Evolutionary conservation across 2,888 invertebrate genomes (phyloP).

Genomic region (Drosophila kanekoi): DNA sequence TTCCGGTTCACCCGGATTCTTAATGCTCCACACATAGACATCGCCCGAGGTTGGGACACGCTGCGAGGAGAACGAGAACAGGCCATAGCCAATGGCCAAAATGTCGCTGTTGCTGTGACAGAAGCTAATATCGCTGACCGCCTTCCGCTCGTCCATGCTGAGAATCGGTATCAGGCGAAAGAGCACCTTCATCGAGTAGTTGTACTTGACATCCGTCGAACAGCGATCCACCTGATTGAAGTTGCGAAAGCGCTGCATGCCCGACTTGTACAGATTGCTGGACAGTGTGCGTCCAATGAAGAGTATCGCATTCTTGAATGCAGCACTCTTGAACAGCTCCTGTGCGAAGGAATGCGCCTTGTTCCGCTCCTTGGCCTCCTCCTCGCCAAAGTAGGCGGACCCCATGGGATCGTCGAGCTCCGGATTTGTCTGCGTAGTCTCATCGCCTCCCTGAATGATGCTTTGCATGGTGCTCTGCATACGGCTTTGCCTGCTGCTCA

Average conservation of each 20-base stretch:
- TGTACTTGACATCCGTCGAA: slow-evolving; percentile 87
- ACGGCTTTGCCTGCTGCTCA: neutral
- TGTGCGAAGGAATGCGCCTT: slow-evolving; percentile 25
- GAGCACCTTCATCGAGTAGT: slow-evolving; percentile 88
- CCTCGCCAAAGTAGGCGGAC: slow-evolving; percentile 21
- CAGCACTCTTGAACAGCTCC: slow-evolving; percentile 23
- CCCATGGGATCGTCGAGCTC: slow-evolving; percentile 5
- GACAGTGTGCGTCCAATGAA: slow-evolving; percentile 90
- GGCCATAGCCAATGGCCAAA: slow-evolving; percentile 91
- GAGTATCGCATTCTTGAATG: slow-evolving; percentile 88
- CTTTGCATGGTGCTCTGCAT: neutral
- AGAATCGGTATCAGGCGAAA: slow-evolving; percentile 88
- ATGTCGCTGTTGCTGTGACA: slow-evolving; percentile 89
- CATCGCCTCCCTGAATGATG: neutral
- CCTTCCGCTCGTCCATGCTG: slow-evolving; percentile 81
- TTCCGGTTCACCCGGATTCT: slow-evolving; percentile 92
- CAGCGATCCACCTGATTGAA: slow-evolving; percentile 87
- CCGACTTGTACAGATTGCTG: slow-evolving; percentile 87
- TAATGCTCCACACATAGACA: slow-evolving; percentile 91
- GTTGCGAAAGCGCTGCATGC: slow-evolving; percentile 90
- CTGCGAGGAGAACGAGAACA: slow-evolving; percentile 87
- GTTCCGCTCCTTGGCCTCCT: slow-evolving; percentile 58
- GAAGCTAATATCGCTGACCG: slow-evolving; percentile 88
- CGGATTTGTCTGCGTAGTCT: neutral
- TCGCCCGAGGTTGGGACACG: slow-evolving; percentile 87